Evolutionary conservation across 2,797 vertebrate species (phyloP).

Genomic region (Clamator glandarius): DNA sequence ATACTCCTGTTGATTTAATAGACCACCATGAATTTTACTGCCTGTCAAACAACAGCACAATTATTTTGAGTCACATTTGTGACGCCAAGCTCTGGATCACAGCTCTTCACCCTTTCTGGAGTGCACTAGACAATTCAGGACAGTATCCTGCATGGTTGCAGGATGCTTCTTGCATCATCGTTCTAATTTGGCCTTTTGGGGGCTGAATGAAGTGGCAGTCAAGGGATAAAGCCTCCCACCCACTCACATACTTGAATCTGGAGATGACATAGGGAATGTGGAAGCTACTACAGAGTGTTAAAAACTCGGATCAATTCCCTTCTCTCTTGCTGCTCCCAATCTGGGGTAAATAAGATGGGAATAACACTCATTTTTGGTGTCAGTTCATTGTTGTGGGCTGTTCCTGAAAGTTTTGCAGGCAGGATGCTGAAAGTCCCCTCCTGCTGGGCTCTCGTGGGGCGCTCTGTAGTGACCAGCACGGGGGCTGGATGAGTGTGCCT

Average conservation of each 20-base stretch:
- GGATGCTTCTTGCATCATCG: neutral
- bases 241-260: neutral
- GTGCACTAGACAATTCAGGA: neutral
- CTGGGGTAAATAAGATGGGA: neutral
- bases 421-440: neutral
- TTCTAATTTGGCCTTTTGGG: neutral
- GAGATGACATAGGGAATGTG: neutral
- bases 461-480: neutral
- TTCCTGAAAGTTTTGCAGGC: neutral
- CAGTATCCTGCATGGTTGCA: neutral
- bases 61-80: constrained; percentile 70
- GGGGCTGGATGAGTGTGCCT: neutral
- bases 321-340: neutral
- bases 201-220: neutral
- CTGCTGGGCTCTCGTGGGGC: too few species aligned
- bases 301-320: neutral
- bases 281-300: neutral
- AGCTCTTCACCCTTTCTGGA: constrained; percentile 44
- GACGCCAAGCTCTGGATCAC: constrained; percentile 47
- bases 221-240: neutral
- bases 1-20: constrained; percentile 72
- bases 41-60: constrained; percentile 68
- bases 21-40: constrained; percentile 68
- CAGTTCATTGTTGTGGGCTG: accelerated
- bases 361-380: neutral